A percentile compares a stretch with the other conserved stretches of the same genome.
phyloP scores from a whole-genome alignment of 2,888 invertebrate genomes.

The Conomelus anceps region DNA sequence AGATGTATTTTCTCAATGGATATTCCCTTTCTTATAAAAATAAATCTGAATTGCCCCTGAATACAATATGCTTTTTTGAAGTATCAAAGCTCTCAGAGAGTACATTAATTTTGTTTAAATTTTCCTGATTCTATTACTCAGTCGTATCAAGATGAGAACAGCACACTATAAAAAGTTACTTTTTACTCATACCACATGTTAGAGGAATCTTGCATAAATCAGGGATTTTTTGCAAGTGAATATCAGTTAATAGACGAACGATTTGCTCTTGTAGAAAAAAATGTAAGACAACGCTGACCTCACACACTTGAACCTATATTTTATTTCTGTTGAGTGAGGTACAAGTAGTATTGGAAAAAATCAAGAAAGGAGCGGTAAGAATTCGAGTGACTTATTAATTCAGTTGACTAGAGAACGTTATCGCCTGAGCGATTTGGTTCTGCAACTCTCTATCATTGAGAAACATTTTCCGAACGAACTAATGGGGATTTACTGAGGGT shows the following conservation, averaged over 20 bases:
- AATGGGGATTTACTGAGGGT: conserved; percentile 2
- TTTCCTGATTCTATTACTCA: no score
- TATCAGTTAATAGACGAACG: neutral
- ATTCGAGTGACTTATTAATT: neutral
- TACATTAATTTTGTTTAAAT: no score
- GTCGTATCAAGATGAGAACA: no score
- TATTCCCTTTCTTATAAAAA: no score
- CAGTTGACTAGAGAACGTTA: neutral
- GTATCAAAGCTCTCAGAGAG: no score
- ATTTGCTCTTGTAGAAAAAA: neutral
- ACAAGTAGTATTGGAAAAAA: neutral
- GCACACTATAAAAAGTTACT: no score
- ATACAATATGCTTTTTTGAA: no score
- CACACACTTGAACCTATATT: neutral
- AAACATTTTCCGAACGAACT: conserved; percentile 6
- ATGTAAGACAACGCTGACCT: neutral
- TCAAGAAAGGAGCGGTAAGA: neutral
- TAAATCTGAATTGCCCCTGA: no score
- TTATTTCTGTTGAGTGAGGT: neutral
- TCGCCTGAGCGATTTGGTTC: neutral
- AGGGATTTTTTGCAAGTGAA: neutral
- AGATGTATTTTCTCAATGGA: no score
- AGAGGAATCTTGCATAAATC: neutral
- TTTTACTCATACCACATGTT: no score
- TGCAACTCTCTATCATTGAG: neutral